A percentile compares a stretch with the other conserved stretches of the same genome.
Evolutionary conservation across 2,888 invertebrate species (phyloP).

Genomic region (Flabesymbios commensalis): DNA sequence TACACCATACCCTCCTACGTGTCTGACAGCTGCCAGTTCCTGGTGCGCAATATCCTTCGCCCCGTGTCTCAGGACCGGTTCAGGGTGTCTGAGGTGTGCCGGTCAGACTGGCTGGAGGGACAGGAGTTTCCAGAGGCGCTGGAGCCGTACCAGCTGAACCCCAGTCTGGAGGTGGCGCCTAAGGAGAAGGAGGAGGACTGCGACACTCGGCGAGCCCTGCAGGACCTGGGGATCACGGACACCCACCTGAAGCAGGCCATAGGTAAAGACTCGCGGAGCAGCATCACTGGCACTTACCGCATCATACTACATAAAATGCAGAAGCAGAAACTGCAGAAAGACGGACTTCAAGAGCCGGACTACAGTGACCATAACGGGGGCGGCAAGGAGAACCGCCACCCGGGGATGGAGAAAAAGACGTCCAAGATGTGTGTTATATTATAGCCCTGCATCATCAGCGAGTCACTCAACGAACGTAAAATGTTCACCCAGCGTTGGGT

Average conservation of each 20-base stretch:
- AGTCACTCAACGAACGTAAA: too few species aligned
- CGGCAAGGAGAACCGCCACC: too few species aligned
- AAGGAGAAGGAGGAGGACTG: constrained; percentile 60
- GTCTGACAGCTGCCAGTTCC: constrained; percentile 57
- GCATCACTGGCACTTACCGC: constrained; percentile 74
- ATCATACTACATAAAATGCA: constrained; percentile 68
- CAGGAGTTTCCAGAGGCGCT: constrained; percentile 61
- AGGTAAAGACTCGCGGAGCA: constrained; percentile 69
- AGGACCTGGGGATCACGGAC: constrained; percentile 68
- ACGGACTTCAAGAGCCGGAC: too few species aligned
- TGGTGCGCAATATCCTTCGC: constrained; percentile 60
- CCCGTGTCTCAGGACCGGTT: constrained; percentile 60
- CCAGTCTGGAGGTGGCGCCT: constrained; percentile 41
- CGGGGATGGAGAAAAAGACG: too few species aligned
- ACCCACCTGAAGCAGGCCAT: constrained; percentile 67
- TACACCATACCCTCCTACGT: constrained; percentile 63
- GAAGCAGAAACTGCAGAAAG: too few species aligned
- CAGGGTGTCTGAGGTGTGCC: constrained; percentile 58
- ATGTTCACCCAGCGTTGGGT: too few species aligned
- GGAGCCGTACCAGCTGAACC: constrained; percentile 54
- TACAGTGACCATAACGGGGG: too few species aligned
- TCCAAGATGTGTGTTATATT: too few species aligned
- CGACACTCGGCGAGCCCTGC: constrained; percentile 66
- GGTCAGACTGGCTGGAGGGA: constrained; percentile 67
- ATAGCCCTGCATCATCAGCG: too few species aligned